These are phyloP conservation scores for Tapera naevia DNA, from an alignment of 2,797 vertebrate species.

Conservation along the genomic window DNA sequence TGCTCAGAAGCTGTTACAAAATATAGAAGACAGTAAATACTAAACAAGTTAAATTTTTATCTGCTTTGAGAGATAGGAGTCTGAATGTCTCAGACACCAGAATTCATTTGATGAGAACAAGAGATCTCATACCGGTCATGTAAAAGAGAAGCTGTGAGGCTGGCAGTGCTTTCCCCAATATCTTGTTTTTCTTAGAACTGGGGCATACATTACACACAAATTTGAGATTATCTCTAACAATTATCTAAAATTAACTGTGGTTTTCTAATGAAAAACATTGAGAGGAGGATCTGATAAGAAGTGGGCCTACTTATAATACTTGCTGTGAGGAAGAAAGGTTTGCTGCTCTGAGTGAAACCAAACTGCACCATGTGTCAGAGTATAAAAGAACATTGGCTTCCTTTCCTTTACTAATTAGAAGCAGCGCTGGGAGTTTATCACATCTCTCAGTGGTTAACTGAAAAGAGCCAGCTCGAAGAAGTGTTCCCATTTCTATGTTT, in stretches of 20 bases:
- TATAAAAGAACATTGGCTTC: background rate
- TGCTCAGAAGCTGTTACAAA: slow-evolving; percentile 53
- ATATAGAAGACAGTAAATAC: slow-evolving; percentile 18
- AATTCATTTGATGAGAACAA: slow-evolving; percentile 26
- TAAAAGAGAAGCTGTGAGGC: slow-evolving; percentile 54
- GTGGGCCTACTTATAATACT: slow-evolving; percentile 73
- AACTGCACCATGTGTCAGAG: background rate
- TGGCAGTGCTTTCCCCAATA: slow-evolving; percentile 46
- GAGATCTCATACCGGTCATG: background rate
- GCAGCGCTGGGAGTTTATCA: slow-evolving; percentile 21
- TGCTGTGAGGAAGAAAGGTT: slow-evolving; percentile 25
- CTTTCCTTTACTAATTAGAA: slow-evolving; percentile 29
- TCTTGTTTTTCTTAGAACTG: slow-evolving; percentile 75
- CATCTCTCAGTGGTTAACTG: slow-evolving; percentile 13
- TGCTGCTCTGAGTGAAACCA: slow-evolving; percentile 14
- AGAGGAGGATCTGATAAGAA: slow-evolving; percentile 77
- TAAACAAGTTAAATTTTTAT: slow-evolving; percentile 17
- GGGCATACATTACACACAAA: slow-evolving; percentile 71
- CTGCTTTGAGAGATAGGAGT: slow-evolving; percentile 36
- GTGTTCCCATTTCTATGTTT: background rate
- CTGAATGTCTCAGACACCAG: slow-evolving; percentile 2
- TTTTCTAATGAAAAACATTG: slow-evolving; percentile 82
- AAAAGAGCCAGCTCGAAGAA: background rate
- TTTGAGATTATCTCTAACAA: slow-evolving; percentile 78
- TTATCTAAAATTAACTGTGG: slow-evolving; percentile 83